phyloP scores from a whole-genome alignment of 1,140 invertebrate genomes.

The Platorchestia sp. region DNA sequence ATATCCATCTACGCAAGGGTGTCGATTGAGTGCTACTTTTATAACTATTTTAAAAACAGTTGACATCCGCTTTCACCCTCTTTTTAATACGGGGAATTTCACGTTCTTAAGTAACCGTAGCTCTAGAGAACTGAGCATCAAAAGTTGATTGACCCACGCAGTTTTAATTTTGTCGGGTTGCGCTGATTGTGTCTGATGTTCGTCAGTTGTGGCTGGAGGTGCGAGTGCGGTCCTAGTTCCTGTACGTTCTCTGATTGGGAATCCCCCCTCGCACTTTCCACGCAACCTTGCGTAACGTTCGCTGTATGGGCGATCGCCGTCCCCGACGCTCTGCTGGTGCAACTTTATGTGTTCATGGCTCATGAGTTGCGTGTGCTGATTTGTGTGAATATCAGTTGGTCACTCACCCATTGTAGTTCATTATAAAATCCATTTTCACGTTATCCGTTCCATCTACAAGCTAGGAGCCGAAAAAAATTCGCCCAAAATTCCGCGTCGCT shows the following conservation, averaged over 20 bases:
- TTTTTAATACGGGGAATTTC: too few species aligned
- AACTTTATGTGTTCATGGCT: neutral
- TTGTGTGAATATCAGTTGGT: neutral
- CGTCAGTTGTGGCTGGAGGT: neutral
- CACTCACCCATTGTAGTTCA: neutral
- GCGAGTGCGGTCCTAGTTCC: neutral
- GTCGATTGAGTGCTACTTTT: too few species aligned
- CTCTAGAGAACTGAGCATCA: too few species aligned
- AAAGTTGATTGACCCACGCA: too few species aligned
- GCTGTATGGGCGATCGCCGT: neutral
- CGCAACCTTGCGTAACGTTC: constrained; percentile 5
- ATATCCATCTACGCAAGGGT: too few species aligned
- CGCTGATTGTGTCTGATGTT: neutral
- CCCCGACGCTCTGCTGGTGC: neutral
- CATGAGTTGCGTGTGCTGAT: neutral
- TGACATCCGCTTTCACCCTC: too few species aligned
- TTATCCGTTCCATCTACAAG: neutral
- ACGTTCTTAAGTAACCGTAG: too few species aligned
- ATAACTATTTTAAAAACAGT: too few species aligned
- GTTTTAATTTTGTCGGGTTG: neutral
- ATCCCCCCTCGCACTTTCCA: neutral
- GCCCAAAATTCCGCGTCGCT: neutral
- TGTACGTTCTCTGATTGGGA: constrained; percentile 6
- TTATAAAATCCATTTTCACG: neutral
- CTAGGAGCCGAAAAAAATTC: neutral